Conservation (phyloP, 1,140 invertebrate species). For the Heterodera schachtii region DNA sequence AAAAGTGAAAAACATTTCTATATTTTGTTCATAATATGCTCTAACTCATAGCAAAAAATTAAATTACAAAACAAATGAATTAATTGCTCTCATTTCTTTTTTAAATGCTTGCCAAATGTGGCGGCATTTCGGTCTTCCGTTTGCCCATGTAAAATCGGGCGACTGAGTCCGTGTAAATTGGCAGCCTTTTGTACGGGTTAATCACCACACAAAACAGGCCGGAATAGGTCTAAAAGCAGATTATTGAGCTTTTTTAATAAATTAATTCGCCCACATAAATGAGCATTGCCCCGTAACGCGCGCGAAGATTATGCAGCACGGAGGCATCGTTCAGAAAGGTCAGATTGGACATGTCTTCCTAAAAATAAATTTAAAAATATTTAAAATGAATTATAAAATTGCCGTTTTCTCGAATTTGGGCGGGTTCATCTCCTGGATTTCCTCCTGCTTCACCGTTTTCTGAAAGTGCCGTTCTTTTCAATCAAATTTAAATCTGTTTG, state of each 20-base stretch:
- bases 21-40: slow-evolving; percentile 68
- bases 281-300: slow-evolving; percentile 92
- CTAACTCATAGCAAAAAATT: not conserved
- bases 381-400: not conserved
- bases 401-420: slow-evolving; percentile 88
- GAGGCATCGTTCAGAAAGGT: slow-evolving; percentile 99
- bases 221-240: slow-evolving; percentile 85
- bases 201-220: slow-evolving; percentile 99
- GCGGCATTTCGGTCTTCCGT: slow-evolving; percentile 93
- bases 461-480: slow-evolving; percentile 40
- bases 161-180: slow-evolving; percentile 94
- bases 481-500: not conserved
- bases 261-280: slow-evolving; percentile 58
- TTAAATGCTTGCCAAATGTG: slow-evolving; percentile 26
- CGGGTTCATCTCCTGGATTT: slow-evolving; percentile 93
- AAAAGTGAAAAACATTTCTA: no score
- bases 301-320: slow-evolving; percentile 96
- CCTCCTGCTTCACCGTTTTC: slow-evolving; percentile 89
- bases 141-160: slow-evolving; percentile 96
- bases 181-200: slow-evolving; percentile 99
- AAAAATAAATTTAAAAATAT: not conserved
- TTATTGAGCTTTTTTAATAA: not conserved
- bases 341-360: slow-evolving; percentile 99
- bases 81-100: not conserved
- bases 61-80: not conserved